These are phyloP conservation scores for Amyelois transitella DNA, from an alignment of 1,140 invertebrate genomes.

Conservation along the genomic window DNA sequence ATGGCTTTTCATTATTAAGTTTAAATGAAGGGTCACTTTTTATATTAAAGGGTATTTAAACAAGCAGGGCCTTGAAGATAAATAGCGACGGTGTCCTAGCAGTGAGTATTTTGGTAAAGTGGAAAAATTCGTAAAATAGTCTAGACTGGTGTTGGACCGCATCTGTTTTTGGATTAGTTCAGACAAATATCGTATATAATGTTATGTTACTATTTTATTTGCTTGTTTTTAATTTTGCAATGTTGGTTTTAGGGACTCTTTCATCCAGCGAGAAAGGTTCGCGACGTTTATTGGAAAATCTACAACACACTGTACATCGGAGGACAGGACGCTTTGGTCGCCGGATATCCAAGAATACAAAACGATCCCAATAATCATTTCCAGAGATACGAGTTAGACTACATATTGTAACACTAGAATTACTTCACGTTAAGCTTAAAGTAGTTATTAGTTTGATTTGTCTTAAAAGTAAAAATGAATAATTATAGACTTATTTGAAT, in stretches of 20 bases:
- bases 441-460: neutral
- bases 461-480: neutral
- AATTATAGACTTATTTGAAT: neutral
- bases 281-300: slow-evolving; percentile 99
- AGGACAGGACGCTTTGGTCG: slow-evolving; percentile 98
- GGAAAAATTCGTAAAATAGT: no score
- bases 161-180: no score
- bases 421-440: slow-evolving; percentile 11
- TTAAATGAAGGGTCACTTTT: no score
- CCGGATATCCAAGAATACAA: slow-evolving; percentile 95
- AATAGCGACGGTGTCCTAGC: no score
- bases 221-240: no score
- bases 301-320: slow-evolving; percentile 99
- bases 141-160: no score
- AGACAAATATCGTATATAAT: no score
- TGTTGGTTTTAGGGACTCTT: slow-evolving; percentile 90
- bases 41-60: no score
- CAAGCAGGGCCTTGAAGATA: no score
- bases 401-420: slow-evolving; percentile 71
- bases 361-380: slow-evolving; percentile 98
- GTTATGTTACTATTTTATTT: slow-evolving; percentile 3
- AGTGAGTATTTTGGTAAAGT: no score
- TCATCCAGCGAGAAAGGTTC: slow-evolving; percentile 98
- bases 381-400: slow-evolving; percentile 97
- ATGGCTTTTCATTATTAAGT: no score